Evolutionary conservation across 2,888 invertebrate genomes (phyloP).

Genomic region (Liopterus haemorrhoidalis): DNA sequence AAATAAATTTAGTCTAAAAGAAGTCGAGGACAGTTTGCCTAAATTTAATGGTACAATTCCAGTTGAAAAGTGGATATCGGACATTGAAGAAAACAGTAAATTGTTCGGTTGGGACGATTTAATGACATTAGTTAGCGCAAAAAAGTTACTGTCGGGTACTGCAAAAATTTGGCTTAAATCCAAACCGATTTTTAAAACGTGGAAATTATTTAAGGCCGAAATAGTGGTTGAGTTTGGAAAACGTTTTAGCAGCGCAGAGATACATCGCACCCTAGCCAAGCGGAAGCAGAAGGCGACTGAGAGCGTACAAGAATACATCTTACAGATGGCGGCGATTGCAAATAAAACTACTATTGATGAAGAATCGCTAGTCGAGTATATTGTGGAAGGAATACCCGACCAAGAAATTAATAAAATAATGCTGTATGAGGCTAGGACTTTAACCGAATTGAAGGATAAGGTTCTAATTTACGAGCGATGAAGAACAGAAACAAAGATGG

Average conservation of each 20-base stretch:
- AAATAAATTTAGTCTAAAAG: too few relatives aligned
- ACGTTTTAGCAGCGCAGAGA: background rate
- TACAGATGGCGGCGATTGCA: background rate
- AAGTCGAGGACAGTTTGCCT: too few relatives aligned
- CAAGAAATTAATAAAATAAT: constrained; percentile 1
- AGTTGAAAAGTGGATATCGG: constrained; percentile 24
- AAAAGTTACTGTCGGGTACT: constrained; percentile 20
- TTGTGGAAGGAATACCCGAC: constrained; percentile 12
- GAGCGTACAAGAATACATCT: constrained; percentile 5
- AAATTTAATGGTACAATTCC: too few relatives aligned
- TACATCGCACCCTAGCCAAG: constrained; percentile 1
- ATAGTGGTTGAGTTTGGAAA: constrained; percentile 10
- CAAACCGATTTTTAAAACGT: constrained; percentile 16
- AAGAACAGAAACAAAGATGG: too few relatives aligned
- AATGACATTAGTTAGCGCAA: constrained; percentile 23
- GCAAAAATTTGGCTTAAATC: constrained; percentile 18
- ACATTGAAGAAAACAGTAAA: constrained; percentile 19
- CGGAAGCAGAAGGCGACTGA: constrained; percentile 1
- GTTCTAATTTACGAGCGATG: too few relatives aligned
- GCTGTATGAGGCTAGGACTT: constrained; percentile 9
- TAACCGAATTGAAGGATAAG: constrained; percentile 3
- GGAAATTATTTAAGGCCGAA: constrained; percentile 12
- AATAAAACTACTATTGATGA: background rate
- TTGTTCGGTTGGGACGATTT: constrained; percentile 19
- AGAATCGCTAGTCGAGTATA: constrained; percentile 10